phyloP scores from a whole-genome alignment of 2,113 vertebrate species.

The Prunella fulvescens region DNA sequence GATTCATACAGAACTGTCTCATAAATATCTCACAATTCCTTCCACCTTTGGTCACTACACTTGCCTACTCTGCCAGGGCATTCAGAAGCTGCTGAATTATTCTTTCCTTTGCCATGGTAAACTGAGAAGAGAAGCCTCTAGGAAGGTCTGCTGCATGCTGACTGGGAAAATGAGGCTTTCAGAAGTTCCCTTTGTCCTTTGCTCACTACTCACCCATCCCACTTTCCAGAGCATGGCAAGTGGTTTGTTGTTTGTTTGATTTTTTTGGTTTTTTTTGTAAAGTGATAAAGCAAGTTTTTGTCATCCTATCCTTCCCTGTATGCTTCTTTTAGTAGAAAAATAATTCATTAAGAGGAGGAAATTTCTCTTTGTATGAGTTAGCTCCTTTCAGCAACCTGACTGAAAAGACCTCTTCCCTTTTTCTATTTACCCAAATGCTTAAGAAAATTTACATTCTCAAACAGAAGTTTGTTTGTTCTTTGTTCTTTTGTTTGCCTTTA shows the following conservation, averaged over 20 bases:
- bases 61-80: neutral
- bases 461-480: neutral
- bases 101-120: slow-evolving; percentile 33
- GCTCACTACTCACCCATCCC: accelerated
- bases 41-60: neutral
- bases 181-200: slow-evolving; percentile 41
- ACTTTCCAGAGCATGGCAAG: neutral
- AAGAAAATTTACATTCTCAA: neutral
- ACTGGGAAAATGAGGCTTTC: slow-evolving; percentile 10
- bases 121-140: neutral
- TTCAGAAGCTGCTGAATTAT: neutral
- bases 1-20: neutral
- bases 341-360: neutral
- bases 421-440: neutral
- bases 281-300: neutral
- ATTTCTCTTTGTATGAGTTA: neutral
- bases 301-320: neutral
- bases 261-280: neutral
- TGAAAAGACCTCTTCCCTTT: neutral
- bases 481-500: neutral
- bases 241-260: neutral
- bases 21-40: neutral
- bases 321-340: slow-evolving; percentile 28
- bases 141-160: slow-evolving; percentile 54
- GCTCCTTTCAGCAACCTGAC: neutral